These are phyloP conservation scores for Rynchops niger DNA, from an alignment of 2,113 vertebrate genomes.

Conservation along the genomic window DNA sequence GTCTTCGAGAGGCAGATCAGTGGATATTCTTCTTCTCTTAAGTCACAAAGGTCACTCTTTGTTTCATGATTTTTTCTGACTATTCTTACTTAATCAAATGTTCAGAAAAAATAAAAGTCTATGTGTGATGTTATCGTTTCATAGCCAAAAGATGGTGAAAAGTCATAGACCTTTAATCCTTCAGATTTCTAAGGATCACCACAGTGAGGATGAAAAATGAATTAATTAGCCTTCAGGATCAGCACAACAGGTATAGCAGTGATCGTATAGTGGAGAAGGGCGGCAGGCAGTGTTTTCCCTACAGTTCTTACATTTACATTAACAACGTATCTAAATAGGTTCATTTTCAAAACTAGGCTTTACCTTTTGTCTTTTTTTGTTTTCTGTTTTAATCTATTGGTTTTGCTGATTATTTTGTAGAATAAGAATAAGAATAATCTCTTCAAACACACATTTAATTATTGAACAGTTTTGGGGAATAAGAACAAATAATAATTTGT, in stretches of 20 bases:
- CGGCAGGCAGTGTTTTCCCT: background rate
- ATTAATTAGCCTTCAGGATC: conserved; percentile 8
- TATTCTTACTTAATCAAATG: background rate
- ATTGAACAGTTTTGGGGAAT: too few relatives aligned
- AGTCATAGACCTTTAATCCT: background rate
- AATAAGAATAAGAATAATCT: too few relatives aligned
- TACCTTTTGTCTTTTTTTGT: background rate
- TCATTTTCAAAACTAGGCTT: background rate
- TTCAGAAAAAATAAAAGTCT: background rate
- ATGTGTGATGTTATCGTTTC: background rate
- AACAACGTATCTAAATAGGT: background rate
- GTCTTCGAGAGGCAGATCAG: background rate
- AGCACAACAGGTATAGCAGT: background rate
- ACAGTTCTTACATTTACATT: background rate
- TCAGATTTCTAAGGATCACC: background rate
- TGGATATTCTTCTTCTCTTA: background rate
- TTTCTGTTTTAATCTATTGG: background rate
- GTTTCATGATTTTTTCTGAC: background rate
- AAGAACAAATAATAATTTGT: too few relatives aligned
- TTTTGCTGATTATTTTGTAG: background rate
- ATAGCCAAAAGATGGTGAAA: background rate
- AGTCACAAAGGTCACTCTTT: background rate
- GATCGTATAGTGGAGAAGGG: background rate
- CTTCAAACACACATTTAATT: too few relatives aligned
- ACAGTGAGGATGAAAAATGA: background rate